phyloP scores from a whole-genome alignment of 2,888 invertebrate species.

The Tetheella fluctuosa region DNA sequence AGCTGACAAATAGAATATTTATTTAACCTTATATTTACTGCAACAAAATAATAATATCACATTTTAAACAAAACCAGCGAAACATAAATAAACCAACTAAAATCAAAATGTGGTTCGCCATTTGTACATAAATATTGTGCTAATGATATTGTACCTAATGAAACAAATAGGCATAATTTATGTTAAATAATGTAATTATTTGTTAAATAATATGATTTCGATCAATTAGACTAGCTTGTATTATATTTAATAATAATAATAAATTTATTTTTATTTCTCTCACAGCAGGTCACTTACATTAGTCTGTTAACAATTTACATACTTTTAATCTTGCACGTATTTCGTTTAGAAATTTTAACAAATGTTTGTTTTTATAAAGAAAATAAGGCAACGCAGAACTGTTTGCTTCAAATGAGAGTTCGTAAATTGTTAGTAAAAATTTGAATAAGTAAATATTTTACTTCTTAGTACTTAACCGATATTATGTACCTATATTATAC shows the following conservation, averaged over 20 bases:
- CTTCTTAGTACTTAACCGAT: neutral
- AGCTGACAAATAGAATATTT: too few species aligned
- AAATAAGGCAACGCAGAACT: conserved; percentile 2
- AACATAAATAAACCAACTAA: neutral
- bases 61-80: neutral
- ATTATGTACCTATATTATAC: neutral
- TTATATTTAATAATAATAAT: too few species aligned
- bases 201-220: neutral
- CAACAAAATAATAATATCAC: neutral
- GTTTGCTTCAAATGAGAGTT: neutral
- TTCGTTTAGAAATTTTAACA: neutral
- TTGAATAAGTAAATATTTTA: neutral
- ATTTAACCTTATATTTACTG: too few species aligned
- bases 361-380: neutral
- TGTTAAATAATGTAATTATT: neutral
- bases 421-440: neutral
- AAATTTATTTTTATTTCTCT: too few species aligned
- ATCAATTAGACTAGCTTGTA: too few species aligned
- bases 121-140: neutral
- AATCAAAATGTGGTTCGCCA: neutral
- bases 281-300: too few species aligned
- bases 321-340: neutral
- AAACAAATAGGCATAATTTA: neutral
- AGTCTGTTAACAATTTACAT: too few species aligned
- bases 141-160: neutral